These are phyloP conservation scores for Sipha flava DNA, from an alignment of 1,140 invertebrate species.

Conservation along the genomic window DNA sequence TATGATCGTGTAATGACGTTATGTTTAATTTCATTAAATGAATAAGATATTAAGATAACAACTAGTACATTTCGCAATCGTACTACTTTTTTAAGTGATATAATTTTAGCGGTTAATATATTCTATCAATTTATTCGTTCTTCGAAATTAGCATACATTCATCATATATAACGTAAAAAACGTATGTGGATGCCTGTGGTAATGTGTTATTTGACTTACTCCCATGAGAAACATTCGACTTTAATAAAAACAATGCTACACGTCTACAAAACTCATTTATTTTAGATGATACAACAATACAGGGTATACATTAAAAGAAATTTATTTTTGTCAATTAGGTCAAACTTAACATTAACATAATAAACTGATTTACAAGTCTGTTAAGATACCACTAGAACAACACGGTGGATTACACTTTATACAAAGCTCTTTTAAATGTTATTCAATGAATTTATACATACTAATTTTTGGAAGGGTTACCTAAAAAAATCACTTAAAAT, in stretches of 20 bases:
- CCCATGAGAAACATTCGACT: neutral
- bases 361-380: conserved; percentile 8
- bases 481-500: too few relatives aligned
- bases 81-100: too few relatives aligned
- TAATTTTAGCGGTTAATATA: too few relatives aligned
- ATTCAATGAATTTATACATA: neutral
- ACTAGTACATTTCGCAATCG: too few relatives aligned
- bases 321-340: neutral
- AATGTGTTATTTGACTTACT: neutral
- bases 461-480: neutral
- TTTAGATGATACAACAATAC: neutral
- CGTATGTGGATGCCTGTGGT: too few relatives aligned
- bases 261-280: neutral
- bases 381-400: neutral
- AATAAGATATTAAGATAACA: too few relatives aligned
- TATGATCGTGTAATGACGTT: too few relatives aligned
- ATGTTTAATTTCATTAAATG: too few relatives aligned
- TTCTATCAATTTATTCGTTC: too few relatives aligned
- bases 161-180: too few relatives aligned
- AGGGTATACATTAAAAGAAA: neutral
- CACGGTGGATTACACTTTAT: neutral
- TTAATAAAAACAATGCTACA: neutral
- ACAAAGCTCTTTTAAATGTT: neutral
- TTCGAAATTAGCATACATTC: too few relatives aligned
- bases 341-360: neutral